Evolutionary conservation across 2,797 vertebrate genomes (phyloP), one percentile per base, ranked within the genome.

Genomic region (Epinephelus coioides): DNA sequence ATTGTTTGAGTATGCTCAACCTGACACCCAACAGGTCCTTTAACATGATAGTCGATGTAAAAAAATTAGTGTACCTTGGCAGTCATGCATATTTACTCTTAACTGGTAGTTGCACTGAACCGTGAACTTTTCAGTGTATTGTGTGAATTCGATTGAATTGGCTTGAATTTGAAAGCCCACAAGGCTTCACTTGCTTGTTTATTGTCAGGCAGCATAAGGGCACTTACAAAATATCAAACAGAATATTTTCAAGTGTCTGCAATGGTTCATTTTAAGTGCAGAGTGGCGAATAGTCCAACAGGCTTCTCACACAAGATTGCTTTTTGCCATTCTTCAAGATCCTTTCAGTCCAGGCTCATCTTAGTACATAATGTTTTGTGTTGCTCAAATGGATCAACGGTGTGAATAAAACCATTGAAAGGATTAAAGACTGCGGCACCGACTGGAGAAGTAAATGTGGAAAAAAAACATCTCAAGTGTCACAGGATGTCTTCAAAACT

Each of bases 401-500:
- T 25, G 5, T 10, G 13, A 21, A 62, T 68, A 14, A 63, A 74
- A 44, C 11, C 43, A 44, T 13, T 19, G 38, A 51, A 10, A 17
- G 6, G 4, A 23, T 40, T 53, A 1, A n/a, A n/a, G 23, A 50
- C 50, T 7, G 40, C 46, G 61, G 25, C 65, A 23, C n/a, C 17
- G 14, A 76, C 54, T 15, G 53, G 59, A 61, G 18, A 23, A 62
- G n/a, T 47, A 43, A 21, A 55, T 19, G 25, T 14, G 30, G 30
- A 17, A 34, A 72, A 47, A 51, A 23, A 73, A 44, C 46, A 57
- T 68, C 30, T 43, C 34, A 18, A 60, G 23, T 62, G 78, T 51
- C 63, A 57, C 81, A 75, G 76, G 65, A 84, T 67, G 40, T 51
- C 59, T 79, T 55, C 63, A 64, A 38, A 66, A 38, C 30, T 17